Percentiles rank a stretch among this genome's conserved stretches.
These are phyloP conservation scores for Drosophila repletoides DNA, from an alignment of 1,140 invertebrate species.

Conservation along the genomic window DNA sequence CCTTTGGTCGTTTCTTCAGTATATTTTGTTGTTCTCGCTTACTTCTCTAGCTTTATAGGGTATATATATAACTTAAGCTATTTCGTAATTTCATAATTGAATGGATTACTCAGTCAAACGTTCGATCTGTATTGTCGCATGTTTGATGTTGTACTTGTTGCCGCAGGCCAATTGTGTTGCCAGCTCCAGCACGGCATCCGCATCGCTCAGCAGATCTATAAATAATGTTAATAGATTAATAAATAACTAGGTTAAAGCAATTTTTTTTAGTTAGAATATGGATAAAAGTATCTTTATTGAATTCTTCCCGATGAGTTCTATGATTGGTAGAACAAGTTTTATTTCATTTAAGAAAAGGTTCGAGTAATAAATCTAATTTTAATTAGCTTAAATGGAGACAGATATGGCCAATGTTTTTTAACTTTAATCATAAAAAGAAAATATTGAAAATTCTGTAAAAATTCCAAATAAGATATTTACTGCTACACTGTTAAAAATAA, in stretches of 20 bases:
- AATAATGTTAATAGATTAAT: neutral
- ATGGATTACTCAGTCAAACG: slow-evolving; percentile 38
- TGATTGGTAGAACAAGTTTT: too few species aligned
- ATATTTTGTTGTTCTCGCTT: slow-evolving; percentile 6
- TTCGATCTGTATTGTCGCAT: slow-evolving; percentile 86
- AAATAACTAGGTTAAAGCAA: neutral
- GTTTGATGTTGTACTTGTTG: slow-evolving; percentile 84
- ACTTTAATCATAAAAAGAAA: too few species aligned
- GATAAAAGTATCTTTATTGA: too few species aligned
- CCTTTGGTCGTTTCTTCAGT: slow-evolving; percentile 45
- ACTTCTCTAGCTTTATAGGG: slow-evolving; percentile 1
- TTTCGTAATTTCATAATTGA: slow-evolving; percentile 9
- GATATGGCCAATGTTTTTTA: too few species aligned
- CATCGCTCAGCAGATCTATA: slow-evolving; percentile 83
- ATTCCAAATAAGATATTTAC: too few species aligned
- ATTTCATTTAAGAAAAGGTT: too few species aligned
- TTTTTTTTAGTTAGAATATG: too few species aligned
- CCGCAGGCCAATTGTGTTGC: slow-evolving; percentile 83
- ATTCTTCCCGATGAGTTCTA: too few species aligned
- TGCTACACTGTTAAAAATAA: too few species aligned
- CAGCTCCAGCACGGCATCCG: slow-evolving; percentile 83
- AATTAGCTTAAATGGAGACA: too few species aligned
- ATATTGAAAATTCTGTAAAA: too few species aligned
- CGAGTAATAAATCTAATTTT: too few species aligned
- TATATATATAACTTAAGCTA: slow-evolving; percentile 27